phyloP scores from a whole-genome alignment of 2,888 invertebrate genomes.

The Drosophila robusta region DNA sequence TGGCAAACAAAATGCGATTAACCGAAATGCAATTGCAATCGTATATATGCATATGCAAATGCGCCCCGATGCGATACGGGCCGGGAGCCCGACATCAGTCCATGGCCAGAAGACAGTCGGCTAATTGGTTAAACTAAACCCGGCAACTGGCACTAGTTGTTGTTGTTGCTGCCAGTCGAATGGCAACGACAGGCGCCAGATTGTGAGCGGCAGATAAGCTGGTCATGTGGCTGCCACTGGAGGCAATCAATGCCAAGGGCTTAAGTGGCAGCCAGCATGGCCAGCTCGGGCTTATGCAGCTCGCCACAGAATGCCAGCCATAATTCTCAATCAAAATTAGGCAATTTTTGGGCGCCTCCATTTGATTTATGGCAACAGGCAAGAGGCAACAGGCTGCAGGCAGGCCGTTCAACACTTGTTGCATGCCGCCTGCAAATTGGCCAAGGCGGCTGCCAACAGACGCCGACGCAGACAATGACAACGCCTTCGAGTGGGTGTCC shows the following conservation, averaged over 20 bases:
- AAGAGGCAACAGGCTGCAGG: constrained; percentile 7
- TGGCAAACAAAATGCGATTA: constrained; percentile 64
- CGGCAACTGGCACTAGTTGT: neutral
- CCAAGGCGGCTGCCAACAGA: neutral
- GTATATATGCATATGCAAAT: constrained; percentile 22
- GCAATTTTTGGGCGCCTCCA: constrained; percentile 25
- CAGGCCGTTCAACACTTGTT: constrained; percentile 55
- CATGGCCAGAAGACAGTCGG: neutral
- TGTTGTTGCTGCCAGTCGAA: constrained; percentile 18
- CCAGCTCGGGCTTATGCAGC: neutral
- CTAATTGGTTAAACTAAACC: constrained; percentile 14
- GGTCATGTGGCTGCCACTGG: neutral
- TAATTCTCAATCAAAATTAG: constrained; percentile 61
- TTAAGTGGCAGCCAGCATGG: constrained; percentile 11
- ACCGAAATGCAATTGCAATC: constrained; percentile 45
- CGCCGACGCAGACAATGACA: constrained; percentile 24
- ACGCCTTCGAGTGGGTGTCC: constrained; percentile 38
- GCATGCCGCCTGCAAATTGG: constrained; percentile 26
- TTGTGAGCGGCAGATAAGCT: constrained; percentile 10
- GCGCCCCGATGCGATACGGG: neutral
- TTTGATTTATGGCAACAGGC: constrained; percentile 28
- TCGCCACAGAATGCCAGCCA: constrained; percentile 24
- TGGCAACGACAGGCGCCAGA: constrained; percentile 5
- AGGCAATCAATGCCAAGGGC: constrained; percentile 1
- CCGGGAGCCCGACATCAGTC: neutral